Base-by-base conservation (phyloP, 1,140 invertebrate species). In the Drosophila obscura region DNA sequence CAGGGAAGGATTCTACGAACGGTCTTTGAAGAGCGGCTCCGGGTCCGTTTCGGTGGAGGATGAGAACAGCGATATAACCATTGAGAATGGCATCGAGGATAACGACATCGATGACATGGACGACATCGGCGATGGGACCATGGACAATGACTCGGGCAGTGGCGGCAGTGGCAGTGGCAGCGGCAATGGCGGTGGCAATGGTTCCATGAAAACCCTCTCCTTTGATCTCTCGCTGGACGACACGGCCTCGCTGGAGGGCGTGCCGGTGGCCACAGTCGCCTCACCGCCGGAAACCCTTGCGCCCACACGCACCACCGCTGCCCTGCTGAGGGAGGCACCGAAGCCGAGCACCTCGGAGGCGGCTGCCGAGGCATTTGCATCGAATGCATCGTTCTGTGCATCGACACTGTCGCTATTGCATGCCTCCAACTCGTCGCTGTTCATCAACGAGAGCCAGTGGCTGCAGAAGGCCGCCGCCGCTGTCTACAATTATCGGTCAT, bases 41-140 rank as follows among this genome's bases (percentile, higher is more conserved):
- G 35, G 35, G 35, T 39, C 90, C 11, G 63, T 91, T 6, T 91
- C 90, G 1, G 84, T 91, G 24, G 90, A 91, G 63, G 90, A 91
- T 58, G 90, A 91, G 59, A 91, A 91, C 19, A 91, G 90, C 59
- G 90, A 91, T 55, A 91, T 91, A 35, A 91, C 90, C 11, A 77
- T 91, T 28, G 90, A 90, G 56, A 91, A 91, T 61, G 90, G 90
- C 48, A 80, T 82, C 24, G 90, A 91, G 64, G 83, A 91, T 24
- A 91, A 83, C 31, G 90, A 91, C 8, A 39, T 39, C 11, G 90
- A 91, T 48, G 90, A 91, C 61, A 90, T 90, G 44, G 90, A 91
- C 22, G 90, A 91, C 9, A 87, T 90, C 59, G 84, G 83, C 39
- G 90, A 91, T 60, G 69, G 80, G 19, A 28, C 60, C n/a, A 73